These are phyloP conservation scores for Suricata suricatta DNA, from an alignment of 2,113 vertebrate species.

Conservation along the genomic window DNA sequence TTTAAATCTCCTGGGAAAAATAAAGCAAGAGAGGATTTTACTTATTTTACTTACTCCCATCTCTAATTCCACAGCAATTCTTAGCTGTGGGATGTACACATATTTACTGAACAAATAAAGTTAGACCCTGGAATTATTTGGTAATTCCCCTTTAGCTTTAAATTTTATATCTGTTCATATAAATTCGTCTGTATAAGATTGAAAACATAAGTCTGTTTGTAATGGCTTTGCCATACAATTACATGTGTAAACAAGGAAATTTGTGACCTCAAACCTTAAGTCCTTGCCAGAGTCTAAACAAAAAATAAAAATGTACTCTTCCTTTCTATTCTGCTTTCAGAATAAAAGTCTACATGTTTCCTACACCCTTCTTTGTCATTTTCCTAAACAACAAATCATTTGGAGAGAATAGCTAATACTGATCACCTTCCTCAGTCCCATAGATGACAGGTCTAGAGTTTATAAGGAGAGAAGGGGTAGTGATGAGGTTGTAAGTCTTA, in stretches of 20 bases:
- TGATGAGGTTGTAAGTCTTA: background rate
- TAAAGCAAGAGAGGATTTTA: background rate
- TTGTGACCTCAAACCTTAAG: background rate
- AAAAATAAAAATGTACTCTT: background rate
- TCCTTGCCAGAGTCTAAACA: background rate
- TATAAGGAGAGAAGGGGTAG: background rate
- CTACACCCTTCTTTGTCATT: background rate
- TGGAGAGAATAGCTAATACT: background rate
- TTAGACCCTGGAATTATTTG: background rate
- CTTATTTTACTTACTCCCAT: background rate
- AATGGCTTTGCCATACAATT: background rate
- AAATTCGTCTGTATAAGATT: background rate
- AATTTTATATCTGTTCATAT: background rate
- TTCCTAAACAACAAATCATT: background rate
- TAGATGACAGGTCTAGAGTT: background rate
- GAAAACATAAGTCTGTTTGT: background rate
- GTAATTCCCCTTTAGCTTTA: background rate
- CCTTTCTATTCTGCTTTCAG: background rate
- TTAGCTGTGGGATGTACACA: background rate
- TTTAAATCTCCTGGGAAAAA: background rate
- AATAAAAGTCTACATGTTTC: background rate
- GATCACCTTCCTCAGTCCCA: background rate
- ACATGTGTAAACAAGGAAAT: background rate
- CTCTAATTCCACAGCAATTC: background rate
- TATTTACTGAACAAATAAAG: background rate